These are phyloP conservation scores for Nyctalus aviator DNA, from an alignment of 2,797 vertebrate species.

Conservation along the genomic window DNA sequence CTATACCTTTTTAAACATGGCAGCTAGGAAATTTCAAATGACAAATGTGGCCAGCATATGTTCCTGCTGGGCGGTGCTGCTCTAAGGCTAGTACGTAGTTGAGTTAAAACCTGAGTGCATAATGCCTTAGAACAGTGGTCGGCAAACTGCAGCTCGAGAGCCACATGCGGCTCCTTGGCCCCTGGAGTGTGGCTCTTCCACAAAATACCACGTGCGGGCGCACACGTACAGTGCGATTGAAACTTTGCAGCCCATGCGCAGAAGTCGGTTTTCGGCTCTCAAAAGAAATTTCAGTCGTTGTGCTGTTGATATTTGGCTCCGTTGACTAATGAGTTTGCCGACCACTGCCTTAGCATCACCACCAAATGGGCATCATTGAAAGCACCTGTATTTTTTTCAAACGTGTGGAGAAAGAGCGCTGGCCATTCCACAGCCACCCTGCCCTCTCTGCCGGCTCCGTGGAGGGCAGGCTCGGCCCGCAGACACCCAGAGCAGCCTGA, in stretches of 20 bases:
- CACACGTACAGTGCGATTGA: too few species aligned
- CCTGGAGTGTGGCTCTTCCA: too few species aligned
- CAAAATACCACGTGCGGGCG: too few species aligned
- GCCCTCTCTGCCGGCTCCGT: neutral
- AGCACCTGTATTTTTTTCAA: slow-evolving; percentile 2
- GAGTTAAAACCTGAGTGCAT: slow-evolving; percentile 1
- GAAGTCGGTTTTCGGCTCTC: too few species aligned
- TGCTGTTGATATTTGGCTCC: too few species aligned
- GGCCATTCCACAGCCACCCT: neutral
- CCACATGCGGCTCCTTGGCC: too few species aligned
- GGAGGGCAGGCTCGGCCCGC: neutral
- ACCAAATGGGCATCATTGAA: neutral
- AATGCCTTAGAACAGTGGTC: neutral
- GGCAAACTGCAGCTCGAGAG: too few species aligned
- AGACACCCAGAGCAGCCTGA: neutral
- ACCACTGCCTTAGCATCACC: neutral
- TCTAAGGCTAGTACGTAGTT: neutral
- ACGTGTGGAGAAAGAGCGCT: neutral
- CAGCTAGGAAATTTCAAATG: neutral
- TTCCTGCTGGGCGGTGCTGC: neutral
- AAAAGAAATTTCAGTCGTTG: too few species aligned
- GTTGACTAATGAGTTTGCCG: too few species aligned
- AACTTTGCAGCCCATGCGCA: too few species aligned
- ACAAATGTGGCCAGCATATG: neutral
- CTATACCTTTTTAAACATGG: neutral